Base-by-base conservation (phyloP, 2,113 vertebrate genomes). In the Melanerpes formicivorus region DNA sequence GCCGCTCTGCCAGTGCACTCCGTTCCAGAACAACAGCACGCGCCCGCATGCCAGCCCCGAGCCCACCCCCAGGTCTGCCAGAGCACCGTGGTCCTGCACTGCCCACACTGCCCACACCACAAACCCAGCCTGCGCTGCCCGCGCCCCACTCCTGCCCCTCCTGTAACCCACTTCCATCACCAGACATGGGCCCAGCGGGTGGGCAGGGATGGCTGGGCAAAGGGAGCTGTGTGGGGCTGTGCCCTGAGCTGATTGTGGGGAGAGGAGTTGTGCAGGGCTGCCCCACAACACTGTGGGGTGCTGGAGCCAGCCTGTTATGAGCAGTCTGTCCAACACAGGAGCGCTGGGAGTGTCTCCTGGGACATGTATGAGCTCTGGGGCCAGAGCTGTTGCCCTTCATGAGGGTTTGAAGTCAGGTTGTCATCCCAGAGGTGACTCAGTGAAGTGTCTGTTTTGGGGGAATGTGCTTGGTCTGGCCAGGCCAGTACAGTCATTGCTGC, bases 21-120 rank as follows among this genome's bases (percentile, higher is more conserved):
- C 78, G 88, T 95, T 96, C 95, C 95, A 83, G 93, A 94, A 86
- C 95, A 88, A 86, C 95, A 96, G 93, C 94, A 69, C 37, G 55
- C 60, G 72, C 44, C 94, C 77, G n/a, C 3, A 37, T 93, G 93
- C 91, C 93, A 88, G 95, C 95, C 92, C 90, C 14, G 55, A 71
- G 85, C 90, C 95, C 88, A 67, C 95, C 88, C 87, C 92, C 92
- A n/a, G 90, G 90, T 72, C 94, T 96, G 95, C 95, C 77, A 0
- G 84, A 94, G 95, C 93, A 23, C 84, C 17, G 1, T 1, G n/a
- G 77, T 23, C 64, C 92, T 17, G 1, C 66, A 4, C 60, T 78
- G 74, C 95, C 95, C 93, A 87, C 91, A 0, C 8, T 1, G 3
- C 79, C 71, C 85, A 64, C 2, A 1, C 80, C 10, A 0, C 0